Evolutionary conservation across 2,797 vertebrate genomes (phyloP).

Genomic region (Pempheris klunzingeri): DNA sequence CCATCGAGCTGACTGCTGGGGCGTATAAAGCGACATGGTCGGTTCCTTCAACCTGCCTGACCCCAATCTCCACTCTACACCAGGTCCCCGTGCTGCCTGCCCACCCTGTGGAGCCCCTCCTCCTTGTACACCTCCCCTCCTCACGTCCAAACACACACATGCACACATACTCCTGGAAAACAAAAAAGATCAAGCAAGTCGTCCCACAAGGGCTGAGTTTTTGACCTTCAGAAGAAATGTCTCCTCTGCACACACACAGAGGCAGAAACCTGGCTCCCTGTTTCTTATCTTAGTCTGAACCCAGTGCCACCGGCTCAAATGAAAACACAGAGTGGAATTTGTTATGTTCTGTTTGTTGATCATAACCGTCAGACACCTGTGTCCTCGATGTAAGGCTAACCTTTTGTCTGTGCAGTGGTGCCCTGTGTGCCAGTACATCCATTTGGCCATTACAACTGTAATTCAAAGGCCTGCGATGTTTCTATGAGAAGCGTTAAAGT

Average conservation of each 20-base stretch:
- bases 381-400: constrained; percentile 15
- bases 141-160: constrained; percentile 29
- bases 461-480: constrained; percentile 26
- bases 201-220: constrained; percentile 52
- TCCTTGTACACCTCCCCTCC: constrained; percentile 45
- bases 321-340: constrained; percentile 51
- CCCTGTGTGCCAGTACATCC: constrained; percentile 54
- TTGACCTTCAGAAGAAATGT: constrained; percentile 70
- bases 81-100: constrained; percentile 70
- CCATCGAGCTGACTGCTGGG: constrained; percentile 81
- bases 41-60: constrained; percentile 86
- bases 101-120: constrained; percentile 75
- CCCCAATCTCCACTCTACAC: constrained; percentile 88
- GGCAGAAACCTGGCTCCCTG: constrained; percentile 7
- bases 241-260: constrained; percentile 33
- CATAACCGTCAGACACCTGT: constrained; percentile 38
- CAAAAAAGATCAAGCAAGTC: constrained; percentile 57
- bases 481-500: constrained; percentile 61
- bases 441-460: constrained; percentile 29
- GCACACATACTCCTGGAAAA: constrained; percentile 38
- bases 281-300: constrained; percentile 35
- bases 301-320: constrained; percentile 14
- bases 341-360: constrained; percentile 54
- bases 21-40: constrained; percentile 84
- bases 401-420: neutral